A percentile compares a stretch with the other conserved stretches of the same genome.
Evolutionary conservation across 2,113 vertebrate genomes (phyloP).

Genomic region (Mustelus asterias): DNA sequence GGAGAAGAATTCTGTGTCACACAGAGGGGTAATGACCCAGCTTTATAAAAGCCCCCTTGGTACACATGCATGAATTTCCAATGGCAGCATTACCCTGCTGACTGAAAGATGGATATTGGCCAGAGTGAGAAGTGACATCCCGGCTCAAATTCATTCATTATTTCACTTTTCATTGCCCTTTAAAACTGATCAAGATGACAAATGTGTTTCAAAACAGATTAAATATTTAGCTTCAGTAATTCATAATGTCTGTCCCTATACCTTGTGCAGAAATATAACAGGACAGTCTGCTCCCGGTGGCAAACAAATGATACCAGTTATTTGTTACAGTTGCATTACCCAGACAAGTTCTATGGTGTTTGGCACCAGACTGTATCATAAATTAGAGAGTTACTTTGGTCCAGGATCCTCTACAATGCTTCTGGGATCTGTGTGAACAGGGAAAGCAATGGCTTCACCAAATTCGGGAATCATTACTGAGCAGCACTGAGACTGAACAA

Average conservation of each 20-base stretch:
- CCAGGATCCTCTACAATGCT: no score
- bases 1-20: neutral
- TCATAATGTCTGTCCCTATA: neutral
- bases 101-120: neutral
- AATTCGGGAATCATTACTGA: neutral
- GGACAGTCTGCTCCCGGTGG: neutral
- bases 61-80: neutral
- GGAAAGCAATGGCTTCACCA: no score
- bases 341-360: neutral
- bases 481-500: neutral
- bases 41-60: neutral
- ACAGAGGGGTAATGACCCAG: neutral
- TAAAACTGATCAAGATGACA: conserved; percentile 24
- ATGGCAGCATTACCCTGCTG: neutral
- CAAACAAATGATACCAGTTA: neutral
- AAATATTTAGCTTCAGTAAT: neutral
- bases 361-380: neutral
- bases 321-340: neutral
- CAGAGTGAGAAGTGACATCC: neutral
- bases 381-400: neutral
- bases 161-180: neutral
- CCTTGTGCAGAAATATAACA: neutral
- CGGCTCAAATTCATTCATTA: neutral
- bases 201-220: neutral
- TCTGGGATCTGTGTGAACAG: neutral